A percentile compares a stretch with the other conserved stretches of the same genome.
Evolutionary conservation across 2,888 invertebrate genomes (phyloP).

Genomic region (Bombyx huttoni): DNA sequence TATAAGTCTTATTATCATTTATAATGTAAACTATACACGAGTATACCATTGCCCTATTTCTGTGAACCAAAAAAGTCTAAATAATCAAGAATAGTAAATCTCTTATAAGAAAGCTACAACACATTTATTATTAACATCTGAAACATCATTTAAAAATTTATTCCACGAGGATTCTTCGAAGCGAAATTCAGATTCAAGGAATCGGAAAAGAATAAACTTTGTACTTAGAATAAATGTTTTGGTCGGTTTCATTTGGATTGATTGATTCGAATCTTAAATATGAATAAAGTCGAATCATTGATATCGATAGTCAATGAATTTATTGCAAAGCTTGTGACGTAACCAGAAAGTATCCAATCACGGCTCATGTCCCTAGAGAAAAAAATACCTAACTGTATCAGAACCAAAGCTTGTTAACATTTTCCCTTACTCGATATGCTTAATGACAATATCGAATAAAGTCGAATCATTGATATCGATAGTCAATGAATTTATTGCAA

Average conservation of each 20-base stretch:
- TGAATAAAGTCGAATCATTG: constrained; percentile 10
- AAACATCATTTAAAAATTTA: too few relatives aligned
- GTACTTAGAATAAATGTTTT: constrained; percentile 3
- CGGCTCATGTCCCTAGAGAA: background rate
- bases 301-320: background rate
- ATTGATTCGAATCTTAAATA: constrained; percentile 9
- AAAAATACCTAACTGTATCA: background rate
- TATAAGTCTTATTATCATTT: too few relatives aligned
- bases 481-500: background rate
- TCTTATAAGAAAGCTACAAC: too few relatives aligned
- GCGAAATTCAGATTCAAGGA: background rate
- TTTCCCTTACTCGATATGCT: background rate
- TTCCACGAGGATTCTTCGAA: too few relatives aligned
- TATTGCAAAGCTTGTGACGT: background rate
- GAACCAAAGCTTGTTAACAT: background rate
- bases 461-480: constrained; percentile 7
- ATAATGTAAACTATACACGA: too few relatives aligned
- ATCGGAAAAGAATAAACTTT: background rate
- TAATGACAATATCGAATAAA: constrained; percentile 4
- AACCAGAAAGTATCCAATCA: constrained; percentile 1
- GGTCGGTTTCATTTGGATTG: constrained; percentile 7
- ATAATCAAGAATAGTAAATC: too few relatives aligned
- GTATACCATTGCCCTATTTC: too few relatives aligned
- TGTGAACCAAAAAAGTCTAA: too few relatives aligned
- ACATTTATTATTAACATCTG: too few relatives aligned